Evolutionary conservation across 2,888 invertebrate species (phyloP).

Genomic region (Andrena chrysosceles): DNA sequence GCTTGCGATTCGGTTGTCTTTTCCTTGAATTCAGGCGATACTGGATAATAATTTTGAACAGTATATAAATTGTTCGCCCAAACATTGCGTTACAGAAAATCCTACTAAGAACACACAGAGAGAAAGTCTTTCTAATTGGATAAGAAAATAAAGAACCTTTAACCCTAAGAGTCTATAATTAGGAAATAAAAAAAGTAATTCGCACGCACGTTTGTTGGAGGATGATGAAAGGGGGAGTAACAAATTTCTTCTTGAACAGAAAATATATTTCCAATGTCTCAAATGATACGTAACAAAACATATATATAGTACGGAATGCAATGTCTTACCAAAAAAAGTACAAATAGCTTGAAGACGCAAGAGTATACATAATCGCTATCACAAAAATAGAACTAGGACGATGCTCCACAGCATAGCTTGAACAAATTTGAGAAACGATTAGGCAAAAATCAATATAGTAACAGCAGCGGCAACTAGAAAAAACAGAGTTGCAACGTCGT

Average conservation of each 20-base stretch:
- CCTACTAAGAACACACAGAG: slow-evolving; percentile 44
- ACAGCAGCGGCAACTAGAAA: slow-evolving; percentile 51
- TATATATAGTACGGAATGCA: slow-evolving; percentile 49
- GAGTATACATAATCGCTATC: slow-evolving; percentile 49
- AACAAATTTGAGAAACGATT: slow-evolving; percentile 53
- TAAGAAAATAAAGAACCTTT: slow-evolving; percentile 8
- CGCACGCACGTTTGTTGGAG: slow-evolving; percentile 24
- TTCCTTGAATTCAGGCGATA: no score
- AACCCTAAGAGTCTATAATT: not conserved
- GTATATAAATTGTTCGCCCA: slow-evolving; percentile 22
- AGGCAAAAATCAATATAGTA: slow-evolving; percentile 55
- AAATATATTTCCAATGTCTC: slow-evolving; percentile 59
- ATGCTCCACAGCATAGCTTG: slow-evolving; percentile 42
- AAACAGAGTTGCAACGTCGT: slow-evolving; percentile 50
- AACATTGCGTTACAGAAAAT: slow-evolving; percentile 46
- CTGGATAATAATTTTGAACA: slow-evolving; percentile 20
- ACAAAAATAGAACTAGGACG: slow-evolving; percentile 51
- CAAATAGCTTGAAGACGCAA: slow-evolving; percentile 43
- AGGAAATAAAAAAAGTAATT: not conserved
- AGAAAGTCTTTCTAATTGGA: slow-evolving; percentile 26
- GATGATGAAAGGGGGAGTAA: slow-evolving; percentile 38
- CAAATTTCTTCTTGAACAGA: slow-evolving; percentile 61
- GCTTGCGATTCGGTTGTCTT: not conserved
- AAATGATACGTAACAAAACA: slow-evolving; percentile 59
- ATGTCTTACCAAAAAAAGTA: slow-evolving; percentile 45